phyloP scores from a whole-genome alignment of 2,888 invertebrate species.

The Drosophila kokeensis region DNA sequence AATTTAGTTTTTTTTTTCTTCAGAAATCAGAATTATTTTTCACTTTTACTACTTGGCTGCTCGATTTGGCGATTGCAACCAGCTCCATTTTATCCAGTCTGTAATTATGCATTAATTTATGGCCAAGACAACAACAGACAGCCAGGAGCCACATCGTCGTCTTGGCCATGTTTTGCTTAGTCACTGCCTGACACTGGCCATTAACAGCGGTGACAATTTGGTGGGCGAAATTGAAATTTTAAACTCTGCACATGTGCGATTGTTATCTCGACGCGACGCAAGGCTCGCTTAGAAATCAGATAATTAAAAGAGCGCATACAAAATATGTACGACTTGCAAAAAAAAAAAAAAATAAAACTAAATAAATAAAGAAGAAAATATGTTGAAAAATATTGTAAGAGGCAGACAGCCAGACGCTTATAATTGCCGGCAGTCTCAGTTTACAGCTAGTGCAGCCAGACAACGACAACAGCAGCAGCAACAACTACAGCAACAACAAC shows the following conservation, averaged over 20 bases:
- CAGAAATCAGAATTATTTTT: conserved; percentile 58
- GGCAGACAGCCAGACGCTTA: conserved; percentile 76
- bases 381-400: conserved; percentile 61
- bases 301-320: conserved; percentile 63
- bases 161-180: conserved; percentile 48
- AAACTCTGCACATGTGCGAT: conserved; percentile 45
- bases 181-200: conserved; percentile 61
- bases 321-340: conserved; percentile 1
- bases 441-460: conserved; percentile 66
- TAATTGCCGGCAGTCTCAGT: conserved; percentile 73
- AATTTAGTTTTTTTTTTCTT: conserved; percentile 18
- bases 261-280: conserved; percentile 36
- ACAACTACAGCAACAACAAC: conserved; percentile 25
- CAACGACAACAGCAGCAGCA: conserved; percentile 33
- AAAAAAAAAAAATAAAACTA: conserved; percentile 2
- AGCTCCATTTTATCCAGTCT: conserved; percentile 6
- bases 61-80: conserved; percentile 3
- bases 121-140: conserved; percentile 53
- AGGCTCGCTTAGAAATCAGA: conserved; percentile 65
- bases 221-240: conserved; percentile 71
- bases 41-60: conserved; percentile 62
- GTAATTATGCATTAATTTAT: conserved; percentile 70
- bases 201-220: conserved; percentile 69
- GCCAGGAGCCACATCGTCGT: conserved; percentile 40
- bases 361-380: conserved; percentile 17